phyloP scores from a whole-genome alignment of 2,888 invertebrate species.

The Myopa testacea region DNA sequence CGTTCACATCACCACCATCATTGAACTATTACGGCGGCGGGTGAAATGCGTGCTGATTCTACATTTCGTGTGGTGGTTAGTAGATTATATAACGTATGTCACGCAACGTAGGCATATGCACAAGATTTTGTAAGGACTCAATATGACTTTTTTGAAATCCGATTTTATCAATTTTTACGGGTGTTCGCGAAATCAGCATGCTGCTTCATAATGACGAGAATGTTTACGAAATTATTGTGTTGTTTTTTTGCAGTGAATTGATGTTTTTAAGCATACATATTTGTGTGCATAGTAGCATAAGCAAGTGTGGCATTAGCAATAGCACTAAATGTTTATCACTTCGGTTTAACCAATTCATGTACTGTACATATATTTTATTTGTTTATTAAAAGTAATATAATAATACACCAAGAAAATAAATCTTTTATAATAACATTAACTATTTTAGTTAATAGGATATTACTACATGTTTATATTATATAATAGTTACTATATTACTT shows the following conservation, averaged over 20 bases:
- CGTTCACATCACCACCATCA: slow-evolving; percentile 26
- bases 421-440: no score
- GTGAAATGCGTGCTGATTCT: slow-evolving; percentile 8
- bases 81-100: slow-evolving; percentile 34
- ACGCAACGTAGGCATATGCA: slow-evolving; percentile 4
- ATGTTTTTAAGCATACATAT: no score
- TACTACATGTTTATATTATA: no score
- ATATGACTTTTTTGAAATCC: slow-evolving; percentile 37
- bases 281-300: no score
- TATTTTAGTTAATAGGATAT: no score
- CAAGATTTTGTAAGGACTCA: slow-evolving; percentile 21
- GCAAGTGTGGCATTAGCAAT: no score
- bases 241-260: neutral
- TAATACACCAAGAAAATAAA: no score
- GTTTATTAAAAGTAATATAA: no score
- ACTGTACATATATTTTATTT: no score
- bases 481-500: no score
- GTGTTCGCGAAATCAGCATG: slow-evolving; percentile 21
- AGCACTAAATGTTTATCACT: no score
- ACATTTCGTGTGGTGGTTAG: slow-evolving; percentile 23
- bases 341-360: no score
- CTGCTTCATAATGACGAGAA: neutral
- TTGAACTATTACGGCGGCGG: slow-evolving; percentile 18
- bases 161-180: slow-evolving; percentile 26
- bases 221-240: neutral